A percentile compares a stretch with the other conserved stretches of the same genome.
phyloP scores from a whole-genome alignment of 2,797 vertebrate species.

The Pseudochromis fuscus region DNA sequence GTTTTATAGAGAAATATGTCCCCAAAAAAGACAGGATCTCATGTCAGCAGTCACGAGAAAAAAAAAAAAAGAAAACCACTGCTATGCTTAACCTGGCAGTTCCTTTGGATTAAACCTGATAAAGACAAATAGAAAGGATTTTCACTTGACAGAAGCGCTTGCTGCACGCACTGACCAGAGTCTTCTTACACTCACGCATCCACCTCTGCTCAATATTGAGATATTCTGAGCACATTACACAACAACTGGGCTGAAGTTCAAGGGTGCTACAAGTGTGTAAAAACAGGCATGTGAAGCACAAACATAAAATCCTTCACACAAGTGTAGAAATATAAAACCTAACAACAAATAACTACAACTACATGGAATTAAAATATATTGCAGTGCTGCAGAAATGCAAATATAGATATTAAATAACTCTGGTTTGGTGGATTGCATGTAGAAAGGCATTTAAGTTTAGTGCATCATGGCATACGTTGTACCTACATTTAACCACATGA shows the following conservation, averaged over 20 bases:
- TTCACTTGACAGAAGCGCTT: slow-evolving; percentile 22
- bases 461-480: neutral
- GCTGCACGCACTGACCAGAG: slow-evolving; percentile 31
- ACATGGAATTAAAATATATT: neutral
- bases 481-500: neutral
- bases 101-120: slow-evolving; percentile 26
- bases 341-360: neutral
- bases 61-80: neutral
- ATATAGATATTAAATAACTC: neutral
- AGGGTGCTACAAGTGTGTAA: slow-evolving; percentile 46
- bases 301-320: slow-evolving; percentile 24
- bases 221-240: slow-evolving; percentile 66
- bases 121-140: slow-evolving; percentile 26
- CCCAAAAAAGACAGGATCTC: neutral
- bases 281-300: slow-evolving; percentile 8
- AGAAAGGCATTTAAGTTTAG: neutral
- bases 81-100: neutral
- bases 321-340: slow-evolving; percentile 13
- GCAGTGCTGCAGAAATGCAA: neutral
- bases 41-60: too few relatives aligned
- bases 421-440: neutral
- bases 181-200: slow-evolving; percentile 54
- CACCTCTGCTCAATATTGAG: slow-evolving; percentile 54
- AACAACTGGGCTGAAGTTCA: slow-evolving; percentile 61
- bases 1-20: neutral